Base-by-base conservation (phyloP, 2,797 vertebrate genomes). In the Anguilla obscura region DNA sequence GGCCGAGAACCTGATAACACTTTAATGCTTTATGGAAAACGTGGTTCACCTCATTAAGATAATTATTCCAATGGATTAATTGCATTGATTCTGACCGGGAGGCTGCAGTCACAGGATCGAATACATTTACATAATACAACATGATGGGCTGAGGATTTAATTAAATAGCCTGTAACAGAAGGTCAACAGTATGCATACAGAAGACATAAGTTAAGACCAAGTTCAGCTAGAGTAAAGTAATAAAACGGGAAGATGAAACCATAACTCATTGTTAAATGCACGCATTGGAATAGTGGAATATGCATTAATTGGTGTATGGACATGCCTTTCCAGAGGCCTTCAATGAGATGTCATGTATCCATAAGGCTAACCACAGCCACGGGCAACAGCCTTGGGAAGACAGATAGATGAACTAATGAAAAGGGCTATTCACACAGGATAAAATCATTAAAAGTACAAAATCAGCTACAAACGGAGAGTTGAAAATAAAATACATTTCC, bases 101-200 rank as follows among this genome's bases (percentile, higher is more conserved):
- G 74, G 74, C 33, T 40, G 74, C 74, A 21, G 14, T 79, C 33
- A 21, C 74, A 40, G 74, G 74, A 79, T 45, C 36, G 74, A 79
- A 79, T 40, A 21, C 33, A 79, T 79, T 79, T 79, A 79, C 74
- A 79, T 79, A 79, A 45, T 79, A 79, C 74, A 1, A 3, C 12
- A 9, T 45, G 74, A 40, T 79, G 33, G 45, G 74, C 74, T 40
- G 36, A 79, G 74, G 74, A 79, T 79, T 79, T 79, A 79, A 79
- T 79, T 79, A 45, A 16, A 45, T 45, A 14, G 36, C 74, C 40
- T 33, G 3, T 24, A 21, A 40, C 74, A 40, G 45, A 79, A 79
- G 74, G 74, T 79, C 74, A 79, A 40, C 36, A 21, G 69, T 45
- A 36, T 79, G 74, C 33, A 79, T 18, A 45, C 45, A 36, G 74